Evolutionary conservation across 2,888 invertebrate genomes (phyloP).

Genomic region (Prenolepis imparis): DNA sequence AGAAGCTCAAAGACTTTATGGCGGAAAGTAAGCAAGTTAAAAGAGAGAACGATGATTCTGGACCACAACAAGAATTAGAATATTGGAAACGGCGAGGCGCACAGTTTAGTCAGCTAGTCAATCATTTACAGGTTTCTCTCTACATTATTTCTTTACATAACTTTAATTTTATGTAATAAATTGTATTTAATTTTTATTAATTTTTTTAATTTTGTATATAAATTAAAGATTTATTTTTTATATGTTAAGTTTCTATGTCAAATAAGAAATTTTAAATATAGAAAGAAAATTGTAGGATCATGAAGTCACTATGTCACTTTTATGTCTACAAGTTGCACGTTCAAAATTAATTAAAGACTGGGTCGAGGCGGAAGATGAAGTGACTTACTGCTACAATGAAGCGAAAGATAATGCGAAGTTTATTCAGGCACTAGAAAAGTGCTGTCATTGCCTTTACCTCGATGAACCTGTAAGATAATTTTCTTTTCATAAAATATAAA

Average conservation of each 20-base stretch:
- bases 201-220: background rate
- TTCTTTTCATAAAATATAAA: slow-evolving; percentile 27
- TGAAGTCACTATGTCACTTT: slow-evolving; percentile 92
- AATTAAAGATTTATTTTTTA: background rate
- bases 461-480: slow-evolving; percentile 93
- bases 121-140: slow-evolving; percentile 89
- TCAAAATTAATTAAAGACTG: slow-evolving; percentile 94
- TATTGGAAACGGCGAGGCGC: slow-evolving; percentile 98
- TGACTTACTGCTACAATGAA: slow-evolving; percentile 98
- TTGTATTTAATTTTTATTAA: background rate
- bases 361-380: slow-evolving; percentile 95
- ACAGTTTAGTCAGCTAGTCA: slow-evolving; percentile 95
- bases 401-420: slow-evolving; percentile 98
- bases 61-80: slow-evolving; percentile 97
- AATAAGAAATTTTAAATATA: background rate
- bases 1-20: slow-evolving; percentile 92
- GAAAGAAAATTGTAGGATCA: slow-evolving; percentile 87
- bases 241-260: background rate
- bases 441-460: slow-evolving; percentile 96
- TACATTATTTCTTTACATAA: background rate
- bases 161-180: background rate
- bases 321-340: slow-evolving; percentile 91
- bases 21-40: slow-evolving; percentile 97
- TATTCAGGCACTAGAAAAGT: slow-evolving; percentile 97
- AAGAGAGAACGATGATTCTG: slow-evolving; percentile 96